phyloP scores from a whole-genome alignment of 2,888 invertebrate genomes.

The Eupeodes latifasciatus region DNA sequence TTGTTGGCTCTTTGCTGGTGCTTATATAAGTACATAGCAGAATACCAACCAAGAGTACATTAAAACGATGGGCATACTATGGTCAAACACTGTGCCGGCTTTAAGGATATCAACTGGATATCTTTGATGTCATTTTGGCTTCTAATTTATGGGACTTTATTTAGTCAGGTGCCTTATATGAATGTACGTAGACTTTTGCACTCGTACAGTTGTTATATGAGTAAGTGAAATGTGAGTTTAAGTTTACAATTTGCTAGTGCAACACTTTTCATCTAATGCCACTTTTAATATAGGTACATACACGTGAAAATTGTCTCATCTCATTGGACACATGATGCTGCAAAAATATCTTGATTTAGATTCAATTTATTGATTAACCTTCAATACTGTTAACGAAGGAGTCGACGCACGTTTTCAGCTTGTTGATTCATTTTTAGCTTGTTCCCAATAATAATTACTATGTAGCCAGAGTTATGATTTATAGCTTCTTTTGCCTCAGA shows the following conservation, averaged over 20 bases:
- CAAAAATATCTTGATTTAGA: neutral
- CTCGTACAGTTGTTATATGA: slow-evolving; percentile 4
- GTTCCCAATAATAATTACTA: neutral
- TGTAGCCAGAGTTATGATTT: slow-evolving; percentile 55
- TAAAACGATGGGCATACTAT: slow-evolving; percentile 36
- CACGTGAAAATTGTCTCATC: slow-evolving; percentile 26
- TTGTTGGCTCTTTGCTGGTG: slow-evolving; percentile 51
- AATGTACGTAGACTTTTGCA: neutral
- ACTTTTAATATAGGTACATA: neutral
- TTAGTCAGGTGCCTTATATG: slow-evolving; percentile 27
- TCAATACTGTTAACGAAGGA: neutral
- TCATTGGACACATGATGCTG: slow-evolving; percentile 31
- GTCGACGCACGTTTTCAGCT: neutral
- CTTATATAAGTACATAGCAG: no score
- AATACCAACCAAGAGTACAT: slow-evolving; percentile 18
- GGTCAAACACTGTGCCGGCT: slow-evolving; percentile 13
- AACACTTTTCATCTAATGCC: slow-evolving; percentile 39
- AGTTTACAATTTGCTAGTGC: slow-evolving; percentile 11
- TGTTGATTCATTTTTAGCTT: neutral
- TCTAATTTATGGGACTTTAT: slow-evolving; percentile 53
- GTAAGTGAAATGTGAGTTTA: neutral
- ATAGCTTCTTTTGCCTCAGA: slow-evolving; percentile 21
- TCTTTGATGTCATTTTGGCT: slow-evolving; percentile 43
- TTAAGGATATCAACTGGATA: slow-evolving; percentile 49
- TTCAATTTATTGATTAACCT: slow-evolving; percentile 53